These are phyloP conservation scores for Etia nguti DNA, from an alignment of 2,113 vertebrate species.

Conservation along the genomic window DNA sequence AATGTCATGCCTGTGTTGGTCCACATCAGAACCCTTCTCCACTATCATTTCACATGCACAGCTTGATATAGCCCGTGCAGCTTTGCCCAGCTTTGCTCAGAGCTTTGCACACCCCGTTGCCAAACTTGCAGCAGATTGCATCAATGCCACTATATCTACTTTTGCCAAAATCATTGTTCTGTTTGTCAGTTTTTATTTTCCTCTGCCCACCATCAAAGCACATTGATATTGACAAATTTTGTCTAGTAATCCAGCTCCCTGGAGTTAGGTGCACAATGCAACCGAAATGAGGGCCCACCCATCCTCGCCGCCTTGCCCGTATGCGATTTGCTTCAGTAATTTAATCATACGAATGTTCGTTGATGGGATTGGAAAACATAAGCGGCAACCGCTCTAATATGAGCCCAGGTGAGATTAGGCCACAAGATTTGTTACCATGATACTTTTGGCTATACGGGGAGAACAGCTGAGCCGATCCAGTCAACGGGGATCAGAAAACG, in stretches of 20 bases:
- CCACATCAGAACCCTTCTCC: not conserved
- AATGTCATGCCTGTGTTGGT: not conserved
- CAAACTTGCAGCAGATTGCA: conserved; percentile 53
- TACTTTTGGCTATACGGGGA: not conserved
- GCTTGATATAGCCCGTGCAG: not conserved
- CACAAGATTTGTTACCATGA: not conserved
- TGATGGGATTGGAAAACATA: conserved; percentile 26
- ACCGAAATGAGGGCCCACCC: not conserved
- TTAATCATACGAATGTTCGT: conserved; percentile 28
- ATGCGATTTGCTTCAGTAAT: conserved; percentile 29
- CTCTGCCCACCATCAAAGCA: not conserved
- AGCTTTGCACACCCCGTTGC: conserved; percentile 13
- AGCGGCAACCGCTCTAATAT: not conserved
- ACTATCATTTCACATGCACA: not conserved
- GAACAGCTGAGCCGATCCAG: conserved; percentile 11
- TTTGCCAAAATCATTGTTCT: conserved; percentile 20
- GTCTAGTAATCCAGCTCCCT: not conserved
- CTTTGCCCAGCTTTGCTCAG: not conserved
- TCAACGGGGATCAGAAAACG: not conserved
- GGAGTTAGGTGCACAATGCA: not conserved
- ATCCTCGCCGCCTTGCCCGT: not conserved
- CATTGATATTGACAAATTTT: not conserved
- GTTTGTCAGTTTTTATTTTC: conserved; percentile 24
- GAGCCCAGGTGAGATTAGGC: conserved; percentile 24
- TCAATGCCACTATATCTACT: conserved; percentile 35